Base-by-base conservation (phyloP, 1,140 invertebrate genomes). In the Protaetia brevitarsis region DNA sequence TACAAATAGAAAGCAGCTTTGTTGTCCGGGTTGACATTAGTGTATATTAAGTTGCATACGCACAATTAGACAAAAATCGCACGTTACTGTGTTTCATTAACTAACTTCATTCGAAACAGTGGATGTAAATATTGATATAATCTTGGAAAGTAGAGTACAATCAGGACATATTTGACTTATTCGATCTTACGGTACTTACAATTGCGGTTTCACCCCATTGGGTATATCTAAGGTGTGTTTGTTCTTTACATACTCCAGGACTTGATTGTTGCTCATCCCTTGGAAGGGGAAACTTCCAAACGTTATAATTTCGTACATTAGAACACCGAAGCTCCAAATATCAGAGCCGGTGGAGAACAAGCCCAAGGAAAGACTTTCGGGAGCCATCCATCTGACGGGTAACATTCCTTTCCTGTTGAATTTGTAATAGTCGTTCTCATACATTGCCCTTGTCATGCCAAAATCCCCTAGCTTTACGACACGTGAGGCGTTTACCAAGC, bases 341-440 rank as follows among this genome's bases (percentile, higher is more conserved):
- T 96, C 93, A 0, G 92, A 93, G 3, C 87, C 87, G 8, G 89
- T 84, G 5, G 91, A 92, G 74, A 94, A 95, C n/a, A 92, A 81
- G n/a, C 93, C 92, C 7, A 90, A 78, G 0, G 81, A 84, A 2
- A 95, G 76, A 58, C 88, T 89, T 79, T 95, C 93, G 0, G 92
- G 92, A 1, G 92, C 86, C 95, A 97, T 97, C 95, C 95, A 97
- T 72, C 94, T 82, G 11, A 97, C 93, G 0, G 95, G 95, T 51
- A 96, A 77, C 83, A 95, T 90, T 11, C 89, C 94, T 77, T 91
- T 90, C 28, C 66, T 63, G 36, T 64, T 61, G 26, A 67, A 69
- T 65, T 68, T 85, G 74, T 94, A 94, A 76, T 95, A 95, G 75
- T 95, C 93, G 64, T 89, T 91, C 70, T 94, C 92, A 77, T 89